Evolutionary conservation across 2,888 invertebrate species (phyloP).

Genomic region (Helicoverpa assulta): DNA sequence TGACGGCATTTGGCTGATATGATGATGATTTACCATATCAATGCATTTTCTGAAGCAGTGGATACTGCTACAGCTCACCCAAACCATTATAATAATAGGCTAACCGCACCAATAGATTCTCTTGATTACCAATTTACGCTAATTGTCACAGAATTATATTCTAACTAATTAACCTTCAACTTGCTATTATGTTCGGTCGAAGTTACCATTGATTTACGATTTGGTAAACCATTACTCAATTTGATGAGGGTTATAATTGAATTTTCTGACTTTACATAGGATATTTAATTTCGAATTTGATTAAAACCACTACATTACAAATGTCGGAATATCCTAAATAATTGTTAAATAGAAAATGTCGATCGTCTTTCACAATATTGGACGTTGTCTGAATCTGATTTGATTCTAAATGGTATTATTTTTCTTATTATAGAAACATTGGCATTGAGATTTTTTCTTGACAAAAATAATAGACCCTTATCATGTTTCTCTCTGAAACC

Average conservation of each 20-base stretch:
- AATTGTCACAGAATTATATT: constrained; percentile 15
- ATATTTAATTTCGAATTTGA: neutral
- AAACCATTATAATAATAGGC: neutral
- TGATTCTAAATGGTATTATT: neutral
- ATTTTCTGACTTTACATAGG: neutral
- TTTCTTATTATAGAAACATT: no score
- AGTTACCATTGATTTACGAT: neutral
- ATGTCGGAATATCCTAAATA: neutral
- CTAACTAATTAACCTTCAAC: constrained; percentile 1
- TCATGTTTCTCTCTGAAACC: neutral
- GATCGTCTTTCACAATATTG: neutral
- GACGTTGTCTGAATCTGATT: neutral
- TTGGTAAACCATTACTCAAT: neutral
- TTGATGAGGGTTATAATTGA: neutral
- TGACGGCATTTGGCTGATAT: no score
- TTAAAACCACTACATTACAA: neutral
- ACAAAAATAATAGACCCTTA: neutral
- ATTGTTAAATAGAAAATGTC: neutral
- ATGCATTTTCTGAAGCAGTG: neutral
- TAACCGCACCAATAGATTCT: neutral
- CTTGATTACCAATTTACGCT: neutral
- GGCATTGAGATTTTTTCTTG: neutral
- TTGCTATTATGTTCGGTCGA: neutral
- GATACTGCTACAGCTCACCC: neutral
- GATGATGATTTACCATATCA: neutral